phyloP scores from a whole-genome alignment of 2,888 invertebrate species.

The Hirtodrosophila confusa region DNA sequence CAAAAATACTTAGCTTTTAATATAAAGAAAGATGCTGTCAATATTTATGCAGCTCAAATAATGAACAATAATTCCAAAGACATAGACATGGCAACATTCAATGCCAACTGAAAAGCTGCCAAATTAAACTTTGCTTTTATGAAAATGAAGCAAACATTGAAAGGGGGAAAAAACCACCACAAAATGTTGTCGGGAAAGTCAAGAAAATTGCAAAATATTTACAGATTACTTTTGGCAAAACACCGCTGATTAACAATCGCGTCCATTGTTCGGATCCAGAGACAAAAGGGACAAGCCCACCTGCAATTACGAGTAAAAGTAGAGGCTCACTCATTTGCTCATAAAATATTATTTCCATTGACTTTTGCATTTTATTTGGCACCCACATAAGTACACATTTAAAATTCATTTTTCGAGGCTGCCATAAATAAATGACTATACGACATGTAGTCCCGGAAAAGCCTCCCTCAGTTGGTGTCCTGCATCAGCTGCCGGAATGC shows the following conservation, averaged over 20 bases:
- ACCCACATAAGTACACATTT: conserved; percentile 17
- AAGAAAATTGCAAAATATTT: conserved; percentile 71
- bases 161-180: background rate
- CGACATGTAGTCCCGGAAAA: conserved; percentile 32
- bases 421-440: conserved; percentile 73
- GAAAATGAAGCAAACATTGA: conserved; percentile 71
- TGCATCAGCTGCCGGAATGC: conserved; percentile 80
- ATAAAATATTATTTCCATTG: conserved; percentile 47
- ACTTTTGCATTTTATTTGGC: conserved; percentile 45
- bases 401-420: conserved; percentile 1
- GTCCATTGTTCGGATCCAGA: conserved; percentile 39
- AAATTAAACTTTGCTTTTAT: conserved; percentile 73
- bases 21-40: conserved; percentile 14
- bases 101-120: conserved; percentile 27
- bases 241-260: conserved; percentile 69
- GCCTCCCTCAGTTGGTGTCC: conserved; percentile 15
- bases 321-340: conserved; percentile 19
- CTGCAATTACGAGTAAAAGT: conserved; percentile 15
- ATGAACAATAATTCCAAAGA: conserved; percentile 18
- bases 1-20: conserved; percentile 2
- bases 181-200: conserved; percentile 14
- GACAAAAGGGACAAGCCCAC: conserved; percentile 31
- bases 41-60: conserved; percentile 26
- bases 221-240: conserved; percentile 67
- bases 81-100: conserved; percentile 23